phyloP scores from a whole-genome alignment of 2,888 invertebrate genomes.

The Ectemnius cavifrons region DNA sequence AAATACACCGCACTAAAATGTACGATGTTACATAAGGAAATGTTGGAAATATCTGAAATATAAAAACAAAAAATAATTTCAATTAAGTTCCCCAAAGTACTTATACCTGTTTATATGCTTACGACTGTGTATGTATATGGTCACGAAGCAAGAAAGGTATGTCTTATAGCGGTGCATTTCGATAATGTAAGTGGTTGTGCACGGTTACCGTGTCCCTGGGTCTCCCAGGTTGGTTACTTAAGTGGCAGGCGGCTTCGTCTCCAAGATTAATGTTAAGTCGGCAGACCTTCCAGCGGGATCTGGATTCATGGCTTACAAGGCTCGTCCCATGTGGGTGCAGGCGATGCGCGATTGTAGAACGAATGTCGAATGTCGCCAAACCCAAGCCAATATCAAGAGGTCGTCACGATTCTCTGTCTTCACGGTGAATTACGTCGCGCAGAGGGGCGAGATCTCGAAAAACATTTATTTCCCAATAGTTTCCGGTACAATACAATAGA shows the following conservation, averaged over 20 bases:
- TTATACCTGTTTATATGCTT: too few species aligned
- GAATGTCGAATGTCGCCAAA: conserved; percentile 12
- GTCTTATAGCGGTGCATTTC: too few species aligned
- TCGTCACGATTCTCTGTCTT: conserved; percentile 19
- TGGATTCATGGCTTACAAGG: conserved; percentile 40
- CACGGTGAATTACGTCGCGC: neutral
- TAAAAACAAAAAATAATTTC: too few species aligned
- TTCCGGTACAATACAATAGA: too few species aligned
- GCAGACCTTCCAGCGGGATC: conserved; percentile 24
- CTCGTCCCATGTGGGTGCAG: conserved; percentile 15
- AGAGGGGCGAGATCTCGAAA: conserved; percentile 10
- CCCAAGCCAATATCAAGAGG: conserved; percentile 14
- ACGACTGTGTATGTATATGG: too few species aligned
- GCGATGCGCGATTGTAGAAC: conserved; percentile 17
- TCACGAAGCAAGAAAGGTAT: too few species aligned
- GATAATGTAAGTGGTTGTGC: too few species aligned
- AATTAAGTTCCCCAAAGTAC: too few species aligned
- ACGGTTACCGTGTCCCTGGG: conserved; percentile 15
- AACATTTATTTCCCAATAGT: too few species aligned
- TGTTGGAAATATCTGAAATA: too few species aligned
- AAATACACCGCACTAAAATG: too few species aligned
- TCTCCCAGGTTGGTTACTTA: conserved; percentile 15
- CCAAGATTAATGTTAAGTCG: conserved; percentile 44
- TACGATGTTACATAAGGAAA: too few species aligned
- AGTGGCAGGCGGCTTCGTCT: conserved; percentile 24